phyloP scores from a whole-genome alignment of 2,888 invertebrate genomes.

The Hirtodrosophila confusa region DNA sequence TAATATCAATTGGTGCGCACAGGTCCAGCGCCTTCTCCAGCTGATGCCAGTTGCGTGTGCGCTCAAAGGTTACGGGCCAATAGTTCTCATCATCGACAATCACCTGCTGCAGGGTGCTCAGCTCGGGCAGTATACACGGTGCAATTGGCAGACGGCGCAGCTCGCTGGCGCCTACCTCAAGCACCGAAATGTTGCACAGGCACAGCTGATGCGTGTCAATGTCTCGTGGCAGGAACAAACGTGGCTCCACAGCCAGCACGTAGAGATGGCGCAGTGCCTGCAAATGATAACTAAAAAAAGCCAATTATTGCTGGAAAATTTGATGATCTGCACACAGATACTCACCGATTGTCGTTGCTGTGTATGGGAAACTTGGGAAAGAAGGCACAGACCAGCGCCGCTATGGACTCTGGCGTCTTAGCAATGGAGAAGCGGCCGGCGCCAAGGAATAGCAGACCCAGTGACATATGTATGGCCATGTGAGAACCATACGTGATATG shows the following conservation, averaged over 20 bases:
- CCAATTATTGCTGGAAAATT: neutral
- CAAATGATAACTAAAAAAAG: slow-evolving; percentile 91
- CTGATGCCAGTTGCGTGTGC: slow-evolving; percentile 92
- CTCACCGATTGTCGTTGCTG: slow-evolving; percentile 96
- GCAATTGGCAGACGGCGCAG: slow-evolving; percentile 87
- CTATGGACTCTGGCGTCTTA: slow-evolving; percentile 93
- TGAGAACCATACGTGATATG: slow-evolving; percentile 95
- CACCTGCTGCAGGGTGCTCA: slow-evolving; percentile 90
- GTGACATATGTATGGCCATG: slow-evolving; percentile 97
- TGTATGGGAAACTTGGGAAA: slow-evolving; percentile 99
- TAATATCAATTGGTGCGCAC: slow-evolving; percentile 91
- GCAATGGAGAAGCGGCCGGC: slow-evolving; percentile 95
- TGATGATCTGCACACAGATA: neutral
- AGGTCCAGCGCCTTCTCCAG: slow-evolving; percentile 89
- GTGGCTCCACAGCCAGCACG: slow-evolving; percentile 95
- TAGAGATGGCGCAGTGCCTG: slow-evolving; percentile 99
- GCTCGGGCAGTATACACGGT: slow-evolving; percentile 94
- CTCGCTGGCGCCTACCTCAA: slow-evolving; percentile 85
- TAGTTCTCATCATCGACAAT: slow-evolving; percentile 93
- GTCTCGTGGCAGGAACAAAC: slow-evolving; percentile 94
- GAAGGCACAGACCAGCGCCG: slow-evolving; percentile 95
- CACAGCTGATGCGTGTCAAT: slow-evolving; percentile 91
- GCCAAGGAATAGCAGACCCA: slow-evolving; percentile 96
- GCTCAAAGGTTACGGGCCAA: slow-evolving; percentile 94
- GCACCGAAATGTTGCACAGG: slow-evolving; percentile 90